These are phyloP conservation scores for Caenorhabditis uteleia DNA, from an alignment of 2,888 invertebrate species.

Conservation along the genomic window DNA sequence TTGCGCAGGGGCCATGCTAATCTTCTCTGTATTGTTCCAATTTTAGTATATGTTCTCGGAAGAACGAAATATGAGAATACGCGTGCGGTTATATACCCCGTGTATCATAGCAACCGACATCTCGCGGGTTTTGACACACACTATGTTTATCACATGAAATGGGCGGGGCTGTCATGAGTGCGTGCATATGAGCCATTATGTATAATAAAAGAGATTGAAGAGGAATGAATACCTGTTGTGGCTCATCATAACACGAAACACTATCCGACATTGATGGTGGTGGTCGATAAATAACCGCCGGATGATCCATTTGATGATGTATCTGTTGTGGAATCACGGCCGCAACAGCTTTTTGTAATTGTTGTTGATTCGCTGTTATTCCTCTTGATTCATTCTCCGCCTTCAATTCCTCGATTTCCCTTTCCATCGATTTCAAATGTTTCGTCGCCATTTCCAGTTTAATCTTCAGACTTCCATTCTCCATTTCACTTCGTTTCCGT, in stretches of 20 bases:
- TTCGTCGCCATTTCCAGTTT: slow-evolving; percentile 14
- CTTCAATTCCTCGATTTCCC: slow-evolving; percentile 20
- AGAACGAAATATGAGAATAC: too few relatives aligned
- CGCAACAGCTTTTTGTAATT: slow-evolving; percentile 17
- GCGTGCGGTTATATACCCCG: too few relatives aligned
- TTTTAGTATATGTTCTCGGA: slow-evolving; percentile 73
- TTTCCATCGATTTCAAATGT: slow-evolving; percentile 13
- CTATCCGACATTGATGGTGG: slow-evolving; percentile 17
- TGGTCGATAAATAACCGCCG: slow-evolving; percentile 9
- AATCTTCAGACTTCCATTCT: slow-evolving; percentile 15
- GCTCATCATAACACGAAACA: slow-evolving; percentile 28
- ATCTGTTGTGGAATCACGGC: slow-evolving; percentile 21
- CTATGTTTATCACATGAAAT: too few relatives aligned
- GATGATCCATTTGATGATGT: slow-evolving; percentile 3
- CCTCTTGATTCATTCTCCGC: slow-evolving; percentile 4
- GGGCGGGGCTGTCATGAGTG: too few relatives aligned
- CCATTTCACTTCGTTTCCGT: slow-evolving; percentile 20
- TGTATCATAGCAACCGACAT: too few relatives aligned
- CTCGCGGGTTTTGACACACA: too few relatives aligned
- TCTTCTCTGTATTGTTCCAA: slow-evolving; percentile 91
- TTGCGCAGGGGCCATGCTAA: slow-evolving; percentile 90
- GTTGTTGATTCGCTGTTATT: slow-evolving; percentile 5
- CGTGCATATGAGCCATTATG: too few relatives aligned
- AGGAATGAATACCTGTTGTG: slow-evolving; percentile 19
- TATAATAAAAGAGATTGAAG: too few relatives aligned